Percentiles rank a stretch among this genome's conserved stretches.
phyloP scores from a whole-genome alignment of 2,797 vertebrate genomes.

The Lemur catta region DNA sequence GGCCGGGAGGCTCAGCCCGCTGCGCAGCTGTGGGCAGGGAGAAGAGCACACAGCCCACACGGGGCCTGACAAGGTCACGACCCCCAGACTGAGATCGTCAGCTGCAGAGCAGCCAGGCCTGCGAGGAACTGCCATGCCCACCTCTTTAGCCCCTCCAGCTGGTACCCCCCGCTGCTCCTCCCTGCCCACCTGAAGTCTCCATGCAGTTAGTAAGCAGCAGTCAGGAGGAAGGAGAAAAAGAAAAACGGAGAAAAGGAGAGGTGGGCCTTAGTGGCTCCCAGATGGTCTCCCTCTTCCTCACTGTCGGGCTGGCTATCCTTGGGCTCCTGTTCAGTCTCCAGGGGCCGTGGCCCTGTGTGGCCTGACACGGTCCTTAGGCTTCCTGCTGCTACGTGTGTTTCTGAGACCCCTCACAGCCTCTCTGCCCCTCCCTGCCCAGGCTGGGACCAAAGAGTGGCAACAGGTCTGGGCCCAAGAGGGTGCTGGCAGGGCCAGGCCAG shows the following conservation, averaged over 20 bases:
- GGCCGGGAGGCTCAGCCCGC: not conserved
- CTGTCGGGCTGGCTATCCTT: accelerated
- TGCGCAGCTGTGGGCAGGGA: not conserved
- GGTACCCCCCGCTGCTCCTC: accelerated
- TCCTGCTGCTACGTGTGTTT: not conserved
- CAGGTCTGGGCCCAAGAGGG: not conserved
- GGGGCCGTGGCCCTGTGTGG: not conserved
- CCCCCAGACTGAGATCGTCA: not conserved
- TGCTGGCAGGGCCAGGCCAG: not conserved
- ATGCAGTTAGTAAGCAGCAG: conserved; percentile 78
- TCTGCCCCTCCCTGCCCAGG: not conserved
- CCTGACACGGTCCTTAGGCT: not conserved
- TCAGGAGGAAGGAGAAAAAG: conserved; percentile 72
- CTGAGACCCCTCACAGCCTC: not conserved
- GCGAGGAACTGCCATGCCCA: not conserved
- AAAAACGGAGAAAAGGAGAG: conserved; percentile 76
- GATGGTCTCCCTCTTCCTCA: not conserved
- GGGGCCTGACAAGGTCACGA: not conserved
- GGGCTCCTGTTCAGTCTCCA: not conserved
- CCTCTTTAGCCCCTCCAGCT: not conserved
- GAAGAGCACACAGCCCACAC: not conserved
- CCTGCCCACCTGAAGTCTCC: not conserved
- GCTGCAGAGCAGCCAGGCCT: not conserved
- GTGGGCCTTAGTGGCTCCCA: not conserved
- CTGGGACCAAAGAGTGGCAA: not conserved